Percentiles rank a stretch among this genome's conserved stretches.
Evolutionary conservation across 23 tunicate species (phyloP).

Genomic region (Styela clava): DNA sequence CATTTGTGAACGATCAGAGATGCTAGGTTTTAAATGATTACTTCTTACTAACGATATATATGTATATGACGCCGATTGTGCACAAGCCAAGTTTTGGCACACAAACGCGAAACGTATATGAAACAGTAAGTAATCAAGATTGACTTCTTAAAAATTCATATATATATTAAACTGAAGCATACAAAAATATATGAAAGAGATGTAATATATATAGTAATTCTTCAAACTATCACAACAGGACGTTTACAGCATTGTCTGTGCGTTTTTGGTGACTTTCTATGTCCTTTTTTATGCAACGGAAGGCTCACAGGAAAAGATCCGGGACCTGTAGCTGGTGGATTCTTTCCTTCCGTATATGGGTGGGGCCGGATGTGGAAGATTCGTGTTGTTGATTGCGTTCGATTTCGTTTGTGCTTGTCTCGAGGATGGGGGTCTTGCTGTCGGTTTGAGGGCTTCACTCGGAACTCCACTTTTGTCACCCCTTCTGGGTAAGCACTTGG

Average conservation of each 20-base stretch:
- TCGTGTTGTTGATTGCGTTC: background rate
- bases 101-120: too few species aligned
- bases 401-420: background rate
- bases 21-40: too few species aligned
- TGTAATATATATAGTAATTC: too few species aligned
- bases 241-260: conserved; percentile 21
- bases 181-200: too few species aligned
- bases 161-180: too few species aligned
- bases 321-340: too few species aligned
- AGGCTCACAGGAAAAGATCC: conserved; percentile 32
- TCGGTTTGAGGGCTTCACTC: background rate
- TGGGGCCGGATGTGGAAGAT: background rate
- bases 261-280: conserved; percentile 7
- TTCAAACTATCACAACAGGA: conserved; percentile 14
- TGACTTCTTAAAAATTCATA: too few species aligned
- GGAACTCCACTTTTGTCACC: background rate
- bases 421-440: background rate
- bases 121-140: too few species aligned
- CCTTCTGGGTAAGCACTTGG: background rate
- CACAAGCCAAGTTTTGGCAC: too few species aligned
- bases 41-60: too few species aligned
- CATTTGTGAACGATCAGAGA: too few species aligned
- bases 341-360: background rate
- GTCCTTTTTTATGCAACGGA: conserved; percentile 39
- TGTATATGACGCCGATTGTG: too few species aligned